Base-by-base conservation (phyloP, 30 jellyfish, hydroid and myxozoan species). In the Mastigias papua region DNA sequence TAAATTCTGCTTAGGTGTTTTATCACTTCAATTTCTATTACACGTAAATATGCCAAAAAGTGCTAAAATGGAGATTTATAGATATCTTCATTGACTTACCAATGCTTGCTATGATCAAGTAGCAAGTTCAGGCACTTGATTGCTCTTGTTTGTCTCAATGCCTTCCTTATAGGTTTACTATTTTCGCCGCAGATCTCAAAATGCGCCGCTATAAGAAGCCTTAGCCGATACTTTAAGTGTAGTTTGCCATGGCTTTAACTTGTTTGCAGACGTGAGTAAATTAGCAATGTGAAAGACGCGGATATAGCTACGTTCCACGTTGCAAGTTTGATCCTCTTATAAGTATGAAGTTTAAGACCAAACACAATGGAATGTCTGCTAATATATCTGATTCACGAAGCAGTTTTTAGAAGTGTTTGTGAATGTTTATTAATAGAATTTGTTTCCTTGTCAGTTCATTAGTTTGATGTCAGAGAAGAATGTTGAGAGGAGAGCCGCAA, bases 221-320 rank as follows among this genome's bases (percentile, higher is more conserved):
- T 13, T 63, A 26, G 23, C 15, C 74, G 46, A 23, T 10, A 63
- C 15, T 63, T 8, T 10, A 63, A 63, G 26, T 42, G 26, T 63
- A 1, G 19, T 42, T 25, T 63, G 74, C 23, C 74, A 27, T 63
- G 42, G 28, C 21, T 20, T 17, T 28, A 17, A 58, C 70, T 6
- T 63, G 9, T 63, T 25, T 63, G 42, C 22, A 49, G 73, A 61
- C 89, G 35, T 57, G 58, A 78, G 78, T 27, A 30, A 23, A 26
- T 32, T 60, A 22, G 62, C 69, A 78, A 42, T 17, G 29, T 25
- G 76, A 63, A 58, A 78, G 76, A 61, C 30, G 49, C 78, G 89
- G 89, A 57, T 31, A 34, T 62, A 11, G 13, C 63, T 78, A 33
- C 28, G 68, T 42, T 21, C 69, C 69, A 58, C 78, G 67, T 58